Base-by-base conservation (phyloP, 2,888 invertebrate genomes). In the Trissolcus japonicus region DNA sequence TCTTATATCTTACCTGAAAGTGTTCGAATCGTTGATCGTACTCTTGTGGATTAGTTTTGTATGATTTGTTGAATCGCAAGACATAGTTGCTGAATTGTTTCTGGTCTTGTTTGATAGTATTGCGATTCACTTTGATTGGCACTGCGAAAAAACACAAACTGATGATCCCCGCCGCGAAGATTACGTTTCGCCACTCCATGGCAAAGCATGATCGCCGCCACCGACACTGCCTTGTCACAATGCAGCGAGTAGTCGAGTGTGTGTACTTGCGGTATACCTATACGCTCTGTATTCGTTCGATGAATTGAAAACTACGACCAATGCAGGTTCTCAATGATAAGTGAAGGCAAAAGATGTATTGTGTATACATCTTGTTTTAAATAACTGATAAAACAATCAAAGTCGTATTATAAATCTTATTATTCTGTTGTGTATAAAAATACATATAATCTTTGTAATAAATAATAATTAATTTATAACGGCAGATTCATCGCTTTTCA, bases 21-120 rank as follows among this genome's bases (percentile, higher is more conserved):
- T 84, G 86, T 50, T 86, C 77, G 77, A 90, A 90, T 82, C 90
- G 87, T 53, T 81, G 81, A 14, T 86, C 82, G 77, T 89, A 90
- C 80, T 91, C 91, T 6, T 80, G 81, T 0, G 89, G 86, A 72
- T 89, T 83, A 80, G 88, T 80, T 73, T 79, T 85, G 81, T 93
- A 92, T 9, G 90, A 87, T 86, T 91, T 92, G 76, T 92, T 91
- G 79, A 89, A 92, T 51, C 86, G 86, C 13, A 82, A 74, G 14
- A 92, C 86, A 80, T 91, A 93, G 60, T 86, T 84, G 72, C 89
- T 81, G 83, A 92, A 92, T 25, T 90, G 80, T 55, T 83, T 82
- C n/a, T 86, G 81, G 67, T 89, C 85, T 57, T 86, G 59, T 4
- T 54, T 60, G 13, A 74, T 75, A 2, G 74, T 83, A 48, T 86